Evolutionary conservation across 2,888 invertebrate species (phyloP), one percentile per base, ranked within the genome.

Genomic region (Mythimna impura): DNA sequence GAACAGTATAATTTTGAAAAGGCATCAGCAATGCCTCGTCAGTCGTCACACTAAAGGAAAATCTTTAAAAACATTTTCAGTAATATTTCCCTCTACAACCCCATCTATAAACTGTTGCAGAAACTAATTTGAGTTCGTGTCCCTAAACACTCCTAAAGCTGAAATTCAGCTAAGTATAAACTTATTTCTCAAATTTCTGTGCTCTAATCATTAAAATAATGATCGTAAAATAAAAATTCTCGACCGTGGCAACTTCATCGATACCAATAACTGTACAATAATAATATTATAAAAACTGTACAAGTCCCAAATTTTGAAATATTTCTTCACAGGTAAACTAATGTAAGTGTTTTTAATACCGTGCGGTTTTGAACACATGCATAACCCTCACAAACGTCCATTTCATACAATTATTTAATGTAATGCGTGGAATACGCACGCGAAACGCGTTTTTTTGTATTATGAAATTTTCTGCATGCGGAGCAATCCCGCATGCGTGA

Each of bases 91-190:
- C 34, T 36, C 7, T 12, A n/a, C n/a, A 54, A 34, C 52, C 8
- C 73, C 58, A 70, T 70, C 43, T 74, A 36, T 30, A 20, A 52
- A 60, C 20, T 36, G 2, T 36, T n/a, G 0, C 20, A 6, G 10
- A 2, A 47, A 74, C 50, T 70, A 47, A 47, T 25, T 36, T 17
- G 3, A 14, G 30, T 22, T 47, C 17, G 36, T 7, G n/a, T 22
- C 17, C 7, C 12, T 17, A 10, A 10, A 7, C 17, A 30, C 14
- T 55, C 10, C 2, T 43, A 1, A 17, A 25, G 34, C 25, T 47
- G 30, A 43, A 62, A 52, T 47, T 43, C 43, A 17, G 25, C n/a
- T 22, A n/a, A n/a, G n/a, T n/a, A 10, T 1, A 7, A 0, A 40
- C 14, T 3, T 0, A 14, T 30, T 30, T 58, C 6, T 17, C 14